Conservation (phyloP, 2,888 invertebrate genomes). For the Encarsia formosa region DNA sequence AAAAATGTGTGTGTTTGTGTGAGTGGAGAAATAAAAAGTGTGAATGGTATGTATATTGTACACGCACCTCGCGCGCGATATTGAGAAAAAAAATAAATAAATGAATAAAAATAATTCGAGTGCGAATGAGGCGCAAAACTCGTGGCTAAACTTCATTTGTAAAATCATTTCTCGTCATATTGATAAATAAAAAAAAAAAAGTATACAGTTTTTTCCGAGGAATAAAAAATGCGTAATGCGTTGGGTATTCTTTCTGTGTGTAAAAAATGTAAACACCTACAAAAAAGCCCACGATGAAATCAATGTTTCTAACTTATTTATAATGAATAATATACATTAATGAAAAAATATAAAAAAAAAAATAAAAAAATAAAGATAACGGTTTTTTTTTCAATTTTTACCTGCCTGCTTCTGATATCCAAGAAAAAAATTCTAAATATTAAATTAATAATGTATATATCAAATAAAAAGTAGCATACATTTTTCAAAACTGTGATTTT, state of each 20-base stretch:
- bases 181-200: too few relatives aligned
- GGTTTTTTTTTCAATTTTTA: too few relatives aligned
- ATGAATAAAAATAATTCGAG: background rate
- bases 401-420: too few relatives aligned
- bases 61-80: conserved; percentile 27
- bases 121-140: conserved; percentile 34
- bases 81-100: background rate
- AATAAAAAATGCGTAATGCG: conserved; percentile 29
- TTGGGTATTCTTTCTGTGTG: conserved; percentile 50
- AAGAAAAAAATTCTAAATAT: conserved; percentile 23
- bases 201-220: conserved; percentile 54
- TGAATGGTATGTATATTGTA: conserved; percentile 7
- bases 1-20: conserved; percentile 17
- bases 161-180: conserved; percentile 56
- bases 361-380: too few relatives aligned
- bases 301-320: conserved; percentile 53
- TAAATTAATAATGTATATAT: too few relatives aligned
- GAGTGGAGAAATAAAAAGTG: conserved; percentile 18
- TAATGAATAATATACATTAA: conserved; percentile 52
- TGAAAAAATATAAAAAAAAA: conserved; percentile 48
- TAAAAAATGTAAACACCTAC: conserved; percentile 51
- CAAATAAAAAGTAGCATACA: too few relatives aligned
- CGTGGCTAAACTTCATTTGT: conserved; percentile 57
- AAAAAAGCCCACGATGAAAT: conserved; percentile 41
- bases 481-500: too few relatives aligned